phyloP scores from a whole-genome alignment of 2,797 vertebrate genomes.

The Capromys pilorides region DNA sequence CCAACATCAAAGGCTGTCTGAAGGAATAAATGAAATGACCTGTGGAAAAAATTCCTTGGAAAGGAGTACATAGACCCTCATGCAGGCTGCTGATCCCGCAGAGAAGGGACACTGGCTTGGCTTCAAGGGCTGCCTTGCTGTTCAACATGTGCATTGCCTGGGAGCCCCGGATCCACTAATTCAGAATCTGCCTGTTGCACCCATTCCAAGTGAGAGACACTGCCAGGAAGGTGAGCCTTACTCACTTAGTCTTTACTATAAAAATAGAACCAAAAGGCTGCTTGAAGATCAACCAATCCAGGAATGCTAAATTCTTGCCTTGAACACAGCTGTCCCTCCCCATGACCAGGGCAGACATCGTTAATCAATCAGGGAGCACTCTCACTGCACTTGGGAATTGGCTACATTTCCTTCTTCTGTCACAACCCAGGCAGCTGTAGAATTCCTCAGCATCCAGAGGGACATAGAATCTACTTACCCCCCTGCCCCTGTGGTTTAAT shows the following conservation, averaged over 20 bases:
- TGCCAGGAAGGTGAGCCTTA: background rate
- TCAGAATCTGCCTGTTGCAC: background rate
- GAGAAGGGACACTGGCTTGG: background rate
- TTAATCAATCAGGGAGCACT: background rate
- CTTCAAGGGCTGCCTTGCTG: background rate
- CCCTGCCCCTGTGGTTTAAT: background rate
- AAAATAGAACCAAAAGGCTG: background rate
- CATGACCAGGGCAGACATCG: constrained; percentile 18
- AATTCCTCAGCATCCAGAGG: background rate
- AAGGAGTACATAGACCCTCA: background rate
- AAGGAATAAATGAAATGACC: constrained; percentile 26
- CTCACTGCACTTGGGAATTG: background rate
- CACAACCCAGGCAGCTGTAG: background rate
- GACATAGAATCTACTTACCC: background rate
- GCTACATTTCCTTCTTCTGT: background rate
- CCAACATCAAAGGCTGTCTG: constrained; percentile 25
- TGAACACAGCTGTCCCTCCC: background rate
- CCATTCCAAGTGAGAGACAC: background rate
- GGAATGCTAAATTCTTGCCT: background rate
- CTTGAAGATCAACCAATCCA: background rate
- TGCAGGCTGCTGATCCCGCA: background rate
- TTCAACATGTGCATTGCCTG: background rate
- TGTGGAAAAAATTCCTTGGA: constrained; percentile 4
- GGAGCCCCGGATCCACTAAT: background rate
- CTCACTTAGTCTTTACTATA: background rate